phyloP scores from a whole-genome alignment of 2,888 invertebrate species.

The Julus scandinavius region DNA sequence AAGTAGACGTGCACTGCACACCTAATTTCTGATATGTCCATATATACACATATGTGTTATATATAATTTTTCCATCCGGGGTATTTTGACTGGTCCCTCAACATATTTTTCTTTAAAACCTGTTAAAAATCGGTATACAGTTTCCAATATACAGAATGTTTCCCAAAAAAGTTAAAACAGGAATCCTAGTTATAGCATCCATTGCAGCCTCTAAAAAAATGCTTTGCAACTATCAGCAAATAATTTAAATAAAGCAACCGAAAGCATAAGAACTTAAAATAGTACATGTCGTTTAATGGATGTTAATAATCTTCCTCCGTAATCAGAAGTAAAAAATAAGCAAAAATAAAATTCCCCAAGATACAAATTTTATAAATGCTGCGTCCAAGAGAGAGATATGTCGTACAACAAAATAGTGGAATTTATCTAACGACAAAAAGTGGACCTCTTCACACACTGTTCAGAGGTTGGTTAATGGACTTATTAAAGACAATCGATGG shows the following conservation, averaged over 20 bases:
- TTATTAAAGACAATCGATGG: background rate
- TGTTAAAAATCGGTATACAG: no score
- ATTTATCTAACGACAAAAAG: background rate
- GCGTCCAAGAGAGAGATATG: slow-evolving; percentile 8
- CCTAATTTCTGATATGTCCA: no score
- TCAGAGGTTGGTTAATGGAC: background rate
- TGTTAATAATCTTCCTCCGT: slow-evolving; percentile 34
- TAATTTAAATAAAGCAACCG: background rate
- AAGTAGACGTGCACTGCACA: no score
- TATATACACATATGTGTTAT: no score
- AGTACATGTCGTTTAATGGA: slow-evolving; percentile 27
- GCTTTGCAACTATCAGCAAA: background rate
- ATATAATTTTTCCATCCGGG: no score
- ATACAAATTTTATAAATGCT: slow-evolving; percentile 10
- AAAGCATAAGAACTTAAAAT: slow-evolving; percentile 28
- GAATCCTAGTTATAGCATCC: no score
- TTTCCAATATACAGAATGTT: no score
- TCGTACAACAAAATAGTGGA: slow-evolving; percentile 15
- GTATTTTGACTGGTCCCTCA: no score
- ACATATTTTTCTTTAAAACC: no score
- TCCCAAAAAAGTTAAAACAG: no score
- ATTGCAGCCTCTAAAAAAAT: no score
- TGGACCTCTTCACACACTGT: slow-evolving; percentile 6
- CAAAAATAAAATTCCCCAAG: slow-evolving; percentile 37
- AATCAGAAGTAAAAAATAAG: slow-evolving; percentile 15